These are phyloP conservation scores for Pollachius pollachius DNA, from an alignment of 2,113 vertebrate species.

Conservation along the genomic window DNA sequence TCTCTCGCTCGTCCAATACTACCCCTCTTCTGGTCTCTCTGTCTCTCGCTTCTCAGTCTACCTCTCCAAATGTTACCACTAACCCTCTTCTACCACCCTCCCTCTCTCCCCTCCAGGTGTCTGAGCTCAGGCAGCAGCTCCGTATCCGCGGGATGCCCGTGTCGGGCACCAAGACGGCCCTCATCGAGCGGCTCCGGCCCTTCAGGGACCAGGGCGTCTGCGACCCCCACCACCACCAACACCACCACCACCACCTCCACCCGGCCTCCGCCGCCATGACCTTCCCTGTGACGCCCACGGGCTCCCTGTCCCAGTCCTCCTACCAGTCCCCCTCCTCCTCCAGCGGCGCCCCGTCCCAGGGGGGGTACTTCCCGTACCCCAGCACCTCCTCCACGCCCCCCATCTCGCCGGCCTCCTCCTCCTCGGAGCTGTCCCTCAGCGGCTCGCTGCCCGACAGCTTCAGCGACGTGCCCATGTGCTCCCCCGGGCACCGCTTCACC, in stretches of 20 bases:
- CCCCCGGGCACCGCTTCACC: constrained; percentile 79
- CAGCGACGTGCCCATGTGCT: constrained; percentile 87
- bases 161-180: constrained; percentile 91
- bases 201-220: constrained; percentile 76
- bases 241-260: constrained; percentile 72
- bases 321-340: constrained; percentile 85
- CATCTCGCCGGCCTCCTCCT: constrained; percentile 93
- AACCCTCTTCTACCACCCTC: background rate
- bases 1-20: background rate
- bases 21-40: background rate
- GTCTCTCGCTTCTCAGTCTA: no score
- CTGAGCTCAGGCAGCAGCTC: constrained; percentile 93
- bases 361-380: constrained; percentile 88
- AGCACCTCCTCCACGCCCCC: constrained; percentile 93
- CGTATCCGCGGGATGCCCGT: constrained; percentile 92
- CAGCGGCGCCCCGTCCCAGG: constrained; percentile 77
- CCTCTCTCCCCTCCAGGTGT: constrained; percentile 75
- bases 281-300: constrained; percentile 86
- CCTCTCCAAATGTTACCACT: background rate
- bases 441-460: constrained; percentile 93
- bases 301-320: constrained; percentile 77
- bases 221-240: constrained; percentile 52
- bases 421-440: constrained; percentile 87
- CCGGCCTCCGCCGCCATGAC: constrained; percentile 87
- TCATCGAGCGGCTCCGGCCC: constrained; percentile 91